These are phyloP conservation scores for Neodiprion virginianus DNA, from an alignment of 1,140 invertebrate species.

Conservation along the genomic window DNA sequence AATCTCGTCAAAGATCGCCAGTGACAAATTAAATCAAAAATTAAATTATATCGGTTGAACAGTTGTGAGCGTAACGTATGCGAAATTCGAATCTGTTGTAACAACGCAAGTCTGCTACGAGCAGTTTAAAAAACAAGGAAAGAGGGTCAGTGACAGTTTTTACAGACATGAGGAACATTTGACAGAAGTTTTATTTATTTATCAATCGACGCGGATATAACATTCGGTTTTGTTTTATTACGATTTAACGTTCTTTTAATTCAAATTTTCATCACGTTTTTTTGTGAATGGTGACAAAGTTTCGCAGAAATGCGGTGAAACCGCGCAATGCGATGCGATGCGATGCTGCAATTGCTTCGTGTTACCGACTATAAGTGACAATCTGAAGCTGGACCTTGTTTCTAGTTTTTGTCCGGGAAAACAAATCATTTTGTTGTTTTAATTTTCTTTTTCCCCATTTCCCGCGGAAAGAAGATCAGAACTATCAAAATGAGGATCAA, in stretches of 20 bases:
- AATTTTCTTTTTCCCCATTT: neutral
- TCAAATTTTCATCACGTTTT: too few relatives aligned
- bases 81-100: too few relatives aligned
- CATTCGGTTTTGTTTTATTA: neutral
- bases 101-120: too few relatives aligned
- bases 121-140: neutral
- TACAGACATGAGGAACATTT: neutral
- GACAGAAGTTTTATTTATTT: neutral
- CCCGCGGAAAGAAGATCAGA: conserved; percentile 24
- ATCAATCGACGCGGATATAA: neutral
- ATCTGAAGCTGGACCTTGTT: neutral
- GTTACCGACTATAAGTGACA: too few relatives aligned
- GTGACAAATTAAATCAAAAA: too few relatives aligned
- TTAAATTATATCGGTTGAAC: neutral
- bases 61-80: neutral
- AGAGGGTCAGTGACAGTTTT: neutral
- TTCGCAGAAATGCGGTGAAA: conserved; percentile 4
- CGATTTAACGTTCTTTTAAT: neutral
- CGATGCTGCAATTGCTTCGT: too few relatives aligned
- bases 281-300: conserved; percentile 4
- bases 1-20: too few relatives aligned
- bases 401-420: neutral
- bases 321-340: neutral
- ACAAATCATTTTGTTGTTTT: too few relatives aligned
- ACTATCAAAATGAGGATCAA: conserved; percentile 90